Base-by-base conservation (phyloP, 2,888 invertebrate genomes). In the Lochmaea crataegi region DNA sequence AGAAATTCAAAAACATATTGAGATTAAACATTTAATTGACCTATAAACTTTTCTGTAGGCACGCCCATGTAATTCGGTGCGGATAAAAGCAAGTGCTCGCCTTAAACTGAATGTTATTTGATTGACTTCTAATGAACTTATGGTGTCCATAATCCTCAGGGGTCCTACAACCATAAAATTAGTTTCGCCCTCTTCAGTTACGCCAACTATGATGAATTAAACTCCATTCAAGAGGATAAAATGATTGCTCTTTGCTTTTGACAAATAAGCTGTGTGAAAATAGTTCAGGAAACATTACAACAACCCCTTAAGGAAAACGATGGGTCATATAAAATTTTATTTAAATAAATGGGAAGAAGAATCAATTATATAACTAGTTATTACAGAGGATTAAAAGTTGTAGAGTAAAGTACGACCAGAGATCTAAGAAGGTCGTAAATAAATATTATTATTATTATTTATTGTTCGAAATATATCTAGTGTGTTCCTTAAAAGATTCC, bases 41-140 rank as follows among this genome's bases (percentile, higher is more conserved):
- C n/a, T n/a, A 51, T 16, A 6, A 51, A 51, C 16, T 10, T 53
- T 9, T 53, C 16, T 2, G n/a, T 16, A 0, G 58, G 4, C 9
- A 18, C 61, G 42, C 61, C 65, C 22, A 32, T 69, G 69, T 41
- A 22, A 42, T 65, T 70, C 63, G 68, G 68, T 71, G 71, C 79
- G 68, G 42, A 71, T 41, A 67, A 53, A 65, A 51, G 64, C 69
- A 60, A 60, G 53, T 56, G 69, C 26, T 63, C n/a, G 32, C 48
- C 63, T 84, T 83, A 82, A 83, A 83, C 79, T 81, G 80, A 80
- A 78, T 83, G 84, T 84, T 84, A 84, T 83, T 83, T 84, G 86
- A 86, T 86, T 86, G 85, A 85, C 85, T 85, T 86, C 83, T 86
- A 86, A 86, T 86, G 85, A 86, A 86, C 85, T 86, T 86, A 85